phyloP scores from a whole-genome alignment of 2,888 invertebrate genomes.

The Agriopis marginaria region DNA sequence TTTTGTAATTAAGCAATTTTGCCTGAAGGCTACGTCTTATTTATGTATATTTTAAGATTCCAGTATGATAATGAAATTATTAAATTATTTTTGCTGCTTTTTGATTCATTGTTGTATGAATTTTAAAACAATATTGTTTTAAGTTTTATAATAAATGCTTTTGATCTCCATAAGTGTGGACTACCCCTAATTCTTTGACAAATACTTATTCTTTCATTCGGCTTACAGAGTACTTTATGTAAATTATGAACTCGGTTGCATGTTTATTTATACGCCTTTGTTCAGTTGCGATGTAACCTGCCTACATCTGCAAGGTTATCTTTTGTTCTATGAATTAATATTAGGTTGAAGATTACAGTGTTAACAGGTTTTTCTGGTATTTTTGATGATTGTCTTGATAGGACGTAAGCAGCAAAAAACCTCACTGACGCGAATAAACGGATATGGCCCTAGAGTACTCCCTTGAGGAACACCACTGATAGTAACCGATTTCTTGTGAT shows the following conservation, averaged over 20 bases:
- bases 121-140: background rate
- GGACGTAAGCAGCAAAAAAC: constrained; percentile 15
- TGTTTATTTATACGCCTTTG: constrained; percentile 60
- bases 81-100: no score
- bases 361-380: constrained; percentile 39
- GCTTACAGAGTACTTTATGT: constrained; percentile 32
- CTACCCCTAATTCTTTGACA: constrained; percentile 15
- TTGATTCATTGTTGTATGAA: background rate
- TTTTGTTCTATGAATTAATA: constrained; percentile 55
- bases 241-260: constrained; percentile 48
- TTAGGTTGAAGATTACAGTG: constrained; percentile 52
- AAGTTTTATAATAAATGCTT: background rate
- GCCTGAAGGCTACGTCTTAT: background rate
- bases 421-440: constrained; percentile 6
- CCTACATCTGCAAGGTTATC: constrained; percentile 54
- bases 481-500: background rate
- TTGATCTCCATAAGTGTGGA: background rate
- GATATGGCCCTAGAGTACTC: constrained; percentile 8
- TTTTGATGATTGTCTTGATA: constrained; percentile 18
- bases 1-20: background rate
- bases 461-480: constrained; percentile 14
- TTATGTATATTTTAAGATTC: background rate
- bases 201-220: constrained; percentile 17
- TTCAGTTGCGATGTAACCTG: constrained; percentile 47
- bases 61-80: no score